Evolutionary conservation across 2,113 vertebrate species (phyloP).

Genomic region (Pollachius pollachius): DNA sequence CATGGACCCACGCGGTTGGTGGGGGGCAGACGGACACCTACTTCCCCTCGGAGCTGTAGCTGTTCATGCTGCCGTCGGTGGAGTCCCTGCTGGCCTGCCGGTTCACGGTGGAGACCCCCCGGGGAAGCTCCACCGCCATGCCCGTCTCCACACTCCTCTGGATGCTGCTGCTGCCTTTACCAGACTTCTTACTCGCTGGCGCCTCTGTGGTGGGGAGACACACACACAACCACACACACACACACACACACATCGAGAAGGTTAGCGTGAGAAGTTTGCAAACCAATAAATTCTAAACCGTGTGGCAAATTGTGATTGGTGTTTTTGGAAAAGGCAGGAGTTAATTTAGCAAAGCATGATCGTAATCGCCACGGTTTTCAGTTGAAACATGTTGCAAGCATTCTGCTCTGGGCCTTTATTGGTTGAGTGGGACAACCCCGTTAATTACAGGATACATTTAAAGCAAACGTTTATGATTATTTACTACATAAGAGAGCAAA

Average conservation of each 20-base stretch:
- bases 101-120: slow-evolving; percentile 84
- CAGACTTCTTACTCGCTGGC: slow-evolving; percentile 80
- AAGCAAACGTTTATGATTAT: too few species aligned
- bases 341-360: too few species aligned
- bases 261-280: neutral
- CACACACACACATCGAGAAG: neutral
- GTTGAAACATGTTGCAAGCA: too few species aligned
- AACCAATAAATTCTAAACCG: neutral
- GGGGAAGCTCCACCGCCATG: slow-evolving; percentile 92
- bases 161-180: slow-evolving; percentile 81
- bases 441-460: too few species aligned
- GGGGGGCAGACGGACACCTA: slow-evolving; percentile 67
- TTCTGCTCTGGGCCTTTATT: too few species aligned
- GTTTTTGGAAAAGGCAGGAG: too few species aligned
- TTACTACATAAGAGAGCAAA: too few species aligned
- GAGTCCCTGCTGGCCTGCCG: slow-evolving; percentile 95
- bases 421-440: too few species aligned
- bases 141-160: slow-evolving; percentile 97
- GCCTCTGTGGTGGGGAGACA: slow-evolving; percentile 69
- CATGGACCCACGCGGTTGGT: neutral
- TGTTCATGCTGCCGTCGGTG: slow-evolving; percentile 97
- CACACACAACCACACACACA: neutral
- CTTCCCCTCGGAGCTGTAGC: slow-evolving; percentile 99
- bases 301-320: too few species aligned
- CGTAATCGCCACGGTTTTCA: too few species aligned